Percentiles rank a stretch among this genome's conserved stretches.
These are phyloP conservation scores for Hozukius guyotensis DNA, from an alignment of 2,797 vertebrate species.

Conservation along the genomic window DNA sequence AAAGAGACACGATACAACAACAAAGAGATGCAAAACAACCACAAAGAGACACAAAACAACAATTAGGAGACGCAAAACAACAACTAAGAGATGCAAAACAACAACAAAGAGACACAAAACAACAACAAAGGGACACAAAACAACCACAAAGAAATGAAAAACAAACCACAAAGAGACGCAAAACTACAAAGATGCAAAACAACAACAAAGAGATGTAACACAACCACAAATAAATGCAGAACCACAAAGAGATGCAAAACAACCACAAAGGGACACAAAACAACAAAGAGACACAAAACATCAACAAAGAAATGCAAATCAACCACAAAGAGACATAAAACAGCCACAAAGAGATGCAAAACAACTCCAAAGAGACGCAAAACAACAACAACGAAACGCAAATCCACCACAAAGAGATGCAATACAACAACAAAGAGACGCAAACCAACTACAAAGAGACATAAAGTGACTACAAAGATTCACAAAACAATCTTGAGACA, in stretches of 20 bases:
- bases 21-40: background rate
- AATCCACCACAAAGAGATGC: background rate
- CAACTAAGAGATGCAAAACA: background rate
- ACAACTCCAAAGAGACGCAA: background rate
- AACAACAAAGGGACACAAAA: background rate
- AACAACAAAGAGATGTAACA: background rate
- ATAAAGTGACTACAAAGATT: background rate
- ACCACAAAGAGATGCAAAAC: background rate
- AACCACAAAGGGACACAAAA: background rate
- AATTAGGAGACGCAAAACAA: background rate
- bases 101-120: too few species aligned
- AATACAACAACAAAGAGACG: background rate
- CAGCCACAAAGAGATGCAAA: background rate
- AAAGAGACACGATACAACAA: too few species aligned
- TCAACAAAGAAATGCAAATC: background rate
- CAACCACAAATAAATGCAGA: background rate
- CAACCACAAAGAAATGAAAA: too few species aligned
- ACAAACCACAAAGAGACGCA: too few species aligned
- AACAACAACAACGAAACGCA: accelerated
- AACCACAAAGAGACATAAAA: too few species aligned
- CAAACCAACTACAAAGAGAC: background rate
- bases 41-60: background rate
- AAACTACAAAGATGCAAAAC: background rate
- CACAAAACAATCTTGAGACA: background rate
- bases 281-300: background rate